These are phyloP conservation scores for Macrosoma leucophasiata DNA, from an alignment of 2,888 invertebrate genomes.

Conservation along the genomic window DNA sequence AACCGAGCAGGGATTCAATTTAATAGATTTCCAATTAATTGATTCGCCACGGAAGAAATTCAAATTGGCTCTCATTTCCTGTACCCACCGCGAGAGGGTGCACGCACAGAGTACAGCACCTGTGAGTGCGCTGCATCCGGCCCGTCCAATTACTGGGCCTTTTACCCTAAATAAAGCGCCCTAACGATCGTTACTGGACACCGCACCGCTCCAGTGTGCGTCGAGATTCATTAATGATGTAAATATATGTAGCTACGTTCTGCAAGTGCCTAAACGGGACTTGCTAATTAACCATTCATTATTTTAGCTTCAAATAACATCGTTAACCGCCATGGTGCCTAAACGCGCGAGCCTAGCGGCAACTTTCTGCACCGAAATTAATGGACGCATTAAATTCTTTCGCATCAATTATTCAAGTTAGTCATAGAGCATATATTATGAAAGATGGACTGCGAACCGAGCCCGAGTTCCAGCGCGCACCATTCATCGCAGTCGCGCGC, in stretches of 20 bases:
- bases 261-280: slow-evolving; percentile 7
- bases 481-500: slow-evolving; percentile 37
- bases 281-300: slow-evolving; percentile 14
- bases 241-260: slow-evolving; percentile 24
- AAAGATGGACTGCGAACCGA: slow-evolving; percentile 38
- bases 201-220: slow-evolving; percentile 38
- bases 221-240: slow-evolving; percentile 42
- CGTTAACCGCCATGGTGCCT: too few species aligned
- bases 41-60: slow-evolving; percentile 60
- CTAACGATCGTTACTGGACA: slow-evolving; percentile 52
- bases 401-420: slow-evolving; percentile 30
- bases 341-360: too few species aligned
- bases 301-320: too few species aligned
- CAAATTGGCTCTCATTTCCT: slow-evolving; percentile 66
- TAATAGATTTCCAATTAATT: slow-evolving; percentile 47
- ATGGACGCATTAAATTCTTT: slow-evolving; percentile 15
- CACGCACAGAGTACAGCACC: slow-evolving; percentile 50
- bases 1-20: slow-evolving; percentile 18
- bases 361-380: slow-evolving; percentile 11
- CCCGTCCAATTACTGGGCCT: slow-evolving; percentile 58
- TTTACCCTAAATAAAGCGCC: slow-evolving; percentile 57
- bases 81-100: slow-evolving; percentile 51
- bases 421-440: slow-evolving; percentile 30
- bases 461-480: slow-evolving; percentile 20
- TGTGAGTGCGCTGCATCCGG: slow-evolving; percentile 59